These are phyloP conservation scores for Tetraneura akinire DNA, from an alignment of 1,140 invertebrate genomes.

Conservation along the genomic window DNA sequence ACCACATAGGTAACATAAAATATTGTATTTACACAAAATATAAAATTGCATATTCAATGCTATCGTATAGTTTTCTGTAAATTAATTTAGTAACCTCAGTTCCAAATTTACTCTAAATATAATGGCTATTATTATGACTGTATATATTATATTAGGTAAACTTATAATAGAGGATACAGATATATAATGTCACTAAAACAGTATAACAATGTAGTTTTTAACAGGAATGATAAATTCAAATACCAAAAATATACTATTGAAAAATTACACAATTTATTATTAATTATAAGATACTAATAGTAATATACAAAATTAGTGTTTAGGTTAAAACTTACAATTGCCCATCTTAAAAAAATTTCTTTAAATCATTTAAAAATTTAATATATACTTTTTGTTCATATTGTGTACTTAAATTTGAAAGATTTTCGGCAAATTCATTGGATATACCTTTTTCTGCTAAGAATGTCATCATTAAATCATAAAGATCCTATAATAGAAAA, in stretches of 20 bases:
- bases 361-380: constrained; percentile 78
- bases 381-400: constrained; percentile 91
- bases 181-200: too few species aligned
- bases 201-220: too few species aligned
- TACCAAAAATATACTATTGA: not conserved
- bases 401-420: constrained; percentile 80
- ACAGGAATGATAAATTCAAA: too few species aligned
- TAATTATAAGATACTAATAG: constrained; percentile 21
- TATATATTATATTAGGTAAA: too few species aligned
- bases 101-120: too few species aligned
- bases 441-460: constrained; percentile 90
- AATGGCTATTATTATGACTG: too few species aligned
- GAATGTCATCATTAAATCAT: constrained; percentile 90
- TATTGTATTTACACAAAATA: too few species aligned
- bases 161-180: too few species aligned
- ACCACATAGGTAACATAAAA: too few species aligned
- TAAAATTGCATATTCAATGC: too few species aligned
- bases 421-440: constrained; percentile 86
- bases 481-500: constrained; percentile 80
- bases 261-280: constrained; percentile 6
- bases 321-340: constrained; percentile 5
- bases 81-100: too few species aligned
- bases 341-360: constrained; percentile 71
- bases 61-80: too few species aligned
- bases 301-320: constrained; percentile 39